phyloP scores from a whole-genome alignment of 2,113 vertebrate species.

The Melanocharis versteri region DNA sequence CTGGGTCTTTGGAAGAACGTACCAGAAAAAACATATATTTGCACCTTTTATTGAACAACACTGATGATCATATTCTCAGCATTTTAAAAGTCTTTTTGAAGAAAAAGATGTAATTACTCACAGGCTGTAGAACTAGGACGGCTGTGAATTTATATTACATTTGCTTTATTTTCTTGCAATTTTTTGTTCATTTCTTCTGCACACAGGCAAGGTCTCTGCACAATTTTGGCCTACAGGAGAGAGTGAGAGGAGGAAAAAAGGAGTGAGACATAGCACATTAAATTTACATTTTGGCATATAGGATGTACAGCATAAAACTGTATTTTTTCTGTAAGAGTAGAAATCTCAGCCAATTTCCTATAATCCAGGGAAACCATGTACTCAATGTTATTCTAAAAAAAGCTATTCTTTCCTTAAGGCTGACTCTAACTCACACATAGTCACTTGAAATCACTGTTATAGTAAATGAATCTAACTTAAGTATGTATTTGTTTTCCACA shows the following conservation, averaged over 20 bases:
- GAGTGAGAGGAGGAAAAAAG: neutral
- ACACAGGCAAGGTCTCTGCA: neutral
- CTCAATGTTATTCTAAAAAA: neutral
- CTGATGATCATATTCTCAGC: neutral
- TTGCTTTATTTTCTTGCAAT: neutral
- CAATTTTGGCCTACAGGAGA: neutral
- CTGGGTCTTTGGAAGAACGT: neutral
- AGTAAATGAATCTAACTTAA: neutral
- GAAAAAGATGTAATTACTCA: neutral
- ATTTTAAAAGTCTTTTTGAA: neutral
- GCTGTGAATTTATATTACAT: neutral
- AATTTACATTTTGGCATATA: neutral
- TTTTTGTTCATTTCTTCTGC: neutral
- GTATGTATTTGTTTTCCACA: neutral
- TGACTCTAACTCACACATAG: neutral
- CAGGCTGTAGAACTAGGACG: neutral
- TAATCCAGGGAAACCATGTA: neutral
- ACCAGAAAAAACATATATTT: neutral
- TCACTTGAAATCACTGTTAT: neutral
- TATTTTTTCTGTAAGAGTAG: neutral
- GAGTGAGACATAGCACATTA: neutral
- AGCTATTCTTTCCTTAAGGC: neutral
- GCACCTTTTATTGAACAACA: neutral
- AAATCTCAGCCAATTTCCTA: neutral
- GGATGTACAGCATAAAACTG: neutral